Base-by-base conservation (phyloP, 2,797 vertebrate genomes). In the Clamator glandarius region DNA sequence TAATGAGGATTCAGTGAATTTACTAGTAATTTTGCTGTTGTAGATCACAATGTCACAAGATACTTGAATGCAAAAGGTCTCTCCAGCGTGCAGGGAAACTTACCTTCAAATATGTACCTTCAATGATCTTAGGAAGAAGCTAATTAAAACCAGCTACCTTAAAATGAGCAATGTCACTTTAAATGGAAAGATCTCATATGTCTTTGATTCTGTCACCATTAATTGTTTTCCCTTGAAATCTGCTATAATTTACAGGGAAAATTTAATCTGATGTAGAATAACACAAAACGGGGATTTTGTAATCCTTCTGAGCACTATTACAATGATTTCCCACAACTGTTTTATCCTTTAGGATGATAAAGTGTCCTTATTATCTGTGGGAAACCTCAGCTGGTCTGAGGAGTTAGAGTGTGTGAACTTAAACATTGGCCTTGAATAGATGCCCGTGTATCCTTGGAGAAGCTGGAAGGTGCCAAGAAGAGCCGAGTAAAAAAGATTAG, bases 141-240 rank as follows among this genome's bases (percentile, higher is more conserved):
- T 68, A 70, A 83, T 91, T 69, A 72, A 84, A 86, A 24, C 7
- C 66, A 90, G 33, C 15, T 54, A n/a, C 26, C 76, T 90, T 46
- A 26, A 69, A 92, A 73, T 25, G 4, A 82, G 13, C 28, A 25
- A n/a, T 62, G 24, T 70, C 20, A 36, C 84, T 91, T 91, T 91
- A 89, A 95, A 92, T 68, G 3, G 61, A 82, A 83, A 83, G 50
- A 19, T 84, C 88, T 68, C 17, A 19, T 58, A 50, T 79, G 79
- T 41, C 61, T 95, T 89, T 92, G 62, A 81, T 94, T 92, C 80
- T 89, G 77, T 75, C 84, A 59, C 52, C 23, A 63, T 83, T 87
- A 61, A 41, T 31, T 59, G 16, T 33, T 92, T 94, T 95, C 68
- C 52, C 70, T 80, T 92, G 76, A 89, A 87, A 95, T 92, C 58